These are phyloP conservation scores for Barnardius zonarius DNA, from an alignment of 2,113 vertebrate genomes.

Conservation along the genomic window DNA sequence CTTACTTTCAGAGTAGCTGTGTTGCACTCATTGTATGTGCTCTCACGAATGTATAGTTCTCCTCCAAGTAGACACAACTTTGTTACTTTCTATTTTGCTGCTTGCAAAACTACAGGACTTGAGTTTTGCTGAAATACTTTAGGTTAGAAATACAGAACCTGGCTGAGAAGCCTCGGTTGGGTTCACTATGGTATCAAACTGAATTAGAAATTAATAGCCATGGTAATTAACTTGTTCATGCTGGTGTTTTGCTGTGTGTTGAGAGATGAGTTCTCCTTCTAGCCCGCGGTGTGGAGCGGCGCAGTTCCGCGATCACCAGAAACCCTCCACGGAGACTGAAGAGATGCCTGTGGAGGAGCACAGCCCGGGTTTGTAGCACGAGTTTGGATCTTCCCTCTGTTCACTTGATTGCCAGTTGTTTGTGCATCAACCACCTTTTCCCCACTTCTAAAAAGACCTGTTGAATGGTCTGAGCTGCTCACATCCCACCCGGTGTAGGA, in stretches of 20 bases:
- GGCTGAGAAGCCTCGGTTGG: not conserved
- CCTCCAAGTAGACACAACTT: conserved; percentile 38
- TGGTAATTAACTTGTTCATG: conserved; percentile 7
- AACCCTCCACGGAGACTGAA: not conserved
- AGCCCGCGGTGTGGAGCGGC: not conserved
- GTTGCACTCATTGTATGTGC: conserved; percentile 42
- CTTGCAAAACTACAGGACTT: conserved; percentile 56
- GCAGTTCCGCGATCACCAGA: not conserved
- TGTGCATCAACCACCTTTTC: not conserved
- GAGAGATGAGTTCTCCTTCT: not conserved
- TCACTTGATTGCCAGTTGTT: not conserved
- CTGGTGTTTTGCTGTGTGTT: not conserved
- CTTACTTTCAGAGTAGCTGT: conserved; percentile 45
- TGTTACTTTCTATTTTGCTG: conserved; percentile 51
- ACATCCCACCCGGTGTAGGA: not conserved
- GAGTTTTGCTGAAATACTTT: conserved; percentile 53
- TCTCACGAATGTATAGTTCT: conserved; percentile 26
- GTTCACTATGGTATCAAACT: not conserved
- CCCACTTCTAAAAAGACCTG: not conserved
- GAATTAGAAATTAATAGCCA: conserved; percentile 63
- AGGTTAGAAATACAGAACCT: not conserved
- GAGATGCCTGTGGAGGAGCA: not conserved
- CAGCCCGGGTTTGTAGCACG: not conserved
- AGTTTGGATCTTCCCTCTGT: not conserved
- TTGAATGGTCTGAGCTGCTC: conserved; percentile 2